Conservation (phyloP, 2,888 invertebrate species). For the Melinaea marsaeus region DNA sequence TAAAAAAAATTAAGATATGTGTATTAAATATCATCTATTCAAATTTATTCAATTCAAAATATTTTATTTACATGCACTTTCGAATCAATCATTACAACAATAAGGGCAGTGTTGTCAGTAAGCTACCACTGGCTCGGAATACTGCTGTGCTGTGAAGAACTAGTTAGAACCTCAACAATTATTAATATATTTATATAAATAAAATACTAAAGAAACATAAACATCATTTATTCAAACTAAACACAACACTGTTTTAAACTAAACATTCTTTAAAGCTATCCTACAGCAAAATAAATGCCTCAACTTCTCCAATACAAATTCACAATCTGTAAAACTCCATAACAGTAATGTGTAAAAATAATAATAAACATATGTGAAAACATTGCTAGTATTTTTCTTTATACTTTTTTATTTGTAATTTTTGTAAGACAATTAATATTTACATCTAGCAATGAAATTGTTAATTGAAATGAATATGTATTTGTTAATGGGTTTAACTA, state of each 20-base stretch:
- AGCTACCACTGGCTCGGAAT: too few species aligned
- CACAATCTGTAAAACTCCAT: slow-evolving; percentile 29
- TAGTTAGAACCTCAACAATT: too few species aligned
- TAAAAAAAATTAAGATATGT: too few species aligned
- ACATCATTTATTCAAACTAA: slow-evolving; percentile 55
- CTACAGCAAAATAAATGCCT: slow-evolving; percentile 63
- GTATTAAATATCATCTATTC: too few species aligned
- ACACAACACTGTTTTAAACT: slow-evolving; percentile 49
- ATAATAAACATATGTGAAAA: background rate
- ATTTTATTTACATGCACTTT: too few species aligned
- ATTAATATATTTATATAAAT: background rate
- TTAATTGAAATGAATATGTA: slow-evolving; percentile 1
- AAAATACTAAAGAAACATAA: slow-evolving; percentile 25
- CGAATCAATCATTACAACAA: too few species aligned
- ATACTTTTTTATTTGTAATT: background rate
- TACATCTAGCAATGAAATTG: background rate
- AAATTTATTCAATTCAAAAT: too few species aligned
- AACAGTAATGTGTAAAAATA: background rate
- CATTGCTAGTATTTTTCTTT: background rate
- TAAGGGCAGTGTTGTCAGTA: too few species aligned
- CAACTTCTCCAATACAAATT: slow-evolving; percentile 31
- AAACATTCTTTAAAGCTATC: slow-evolving; percentile 64
- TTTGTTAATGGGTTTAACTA: slow-evolving; percentile 19
- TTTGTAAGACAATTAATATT: background rate
- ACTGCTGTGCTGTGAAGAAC: too few species aligned